Evolutionary conservation across 2,888 invertebrate species (phyloP), one percentile per base, ranked within the genome.

Genomic region (Hipparchia sbordonii): DNA sequence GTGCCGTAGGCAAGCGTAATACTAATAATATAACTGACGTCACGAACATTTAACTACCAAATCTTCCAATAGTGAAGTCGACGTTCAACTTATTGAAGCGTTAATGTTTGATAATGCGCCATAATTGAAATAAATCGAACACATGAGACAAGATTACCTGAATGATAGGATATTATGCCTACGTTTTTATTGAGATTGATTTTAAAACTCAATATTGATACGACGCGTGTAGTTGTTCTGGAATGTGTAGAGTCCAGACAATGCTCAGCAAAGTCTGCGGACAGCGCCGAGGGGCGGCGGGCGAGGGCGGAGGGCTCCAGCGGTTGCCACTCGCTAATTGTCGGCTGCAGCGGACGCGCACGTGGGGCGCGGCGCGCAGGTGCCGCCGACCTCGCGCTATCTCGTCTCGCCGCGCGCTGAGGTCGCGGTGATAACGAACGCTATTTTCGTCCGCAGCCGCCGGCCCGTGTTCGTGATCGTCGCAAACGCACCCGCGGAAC

Each of bases 381-480:
- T 92, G 92, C 89, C 91, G 90, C 84, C 90, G 91, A 91, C 91
- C 91, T 93, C 93, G 89, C 90, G 84, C 89, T 91, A 90, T 90
- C 91, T 90, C 87, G 91, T 89, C 90, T 89, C 90, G 89, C 86
- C 89, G 86, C 68, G 86, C 65, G 83, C 85, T 91, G 93, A 91
- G 89, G 91, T 90, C 90, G 88, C 87, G 86, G 84, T 92, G 93
- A 93, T 93, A 93, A 93, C 92, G 89, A 86, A 89, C 88, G 88
- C 90, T 92, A 91, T 91, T 91, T 91, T 84, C 78, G 87, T 89
- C 85, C 86, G 78, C 82, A 85, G 85, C 83, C 84, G 85, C 81
- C 86, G 82, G 85, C 88, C 86, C 79, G 78, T 85, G 87, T 81
- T 86, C 86, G 85, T 85, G 88, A 88, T 89, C 88, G 86, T 86